Base-by-base conservation (phyloP, 1,140 invertebrate species). In the Stratiolaelaps scimitus region DNA sequence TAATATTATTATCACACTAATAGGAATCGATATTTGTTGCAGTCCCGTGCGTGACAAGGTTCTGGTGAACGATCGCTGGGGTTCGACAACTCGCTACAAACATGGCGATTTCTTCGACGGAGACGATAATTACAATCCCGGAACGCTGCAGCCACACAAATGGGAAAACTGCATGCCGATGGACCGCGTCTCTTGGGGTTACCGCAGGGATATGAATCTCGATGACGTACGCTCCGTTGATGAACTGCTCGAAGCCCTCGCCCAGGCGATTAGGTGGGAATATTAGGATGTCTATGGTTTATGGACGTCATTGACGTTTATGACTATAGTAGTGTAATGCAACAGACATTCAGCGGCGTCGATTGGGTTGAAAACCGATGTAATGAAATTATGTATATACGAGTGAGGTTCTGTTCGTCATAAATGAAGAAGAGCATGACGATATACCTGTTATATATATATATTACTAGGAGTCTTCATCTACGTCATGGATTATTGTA, bases 181-280 rank as follows among this genome's bases (percentile, higher is more conserved):
- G 46, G 92, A 96, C 72, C 82, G 78, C 68, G 72, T 78, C 19
- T 91, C 89, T 0, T 97, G 92, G 90, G 89, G 89, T 6, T 89
- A 82, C 72, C 77, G 88, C 44, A 80, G 86, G 71, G 83, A 87
- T 74, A 84, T 87, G 23, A 74, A 75, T 10, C 70, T 89, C 0
- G 69, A 75, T 23, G 86, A 92, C 71, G 86, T 84, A 69, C 75
- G 86, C 19, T 83, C 81, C n/a, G 81, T 83, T 7, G 73, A 83
- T 53, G 83, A 89, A 67, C 76, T 96, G 0, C 74, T 94, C 0
- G 77, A 79, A 67, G 81, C 84, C 71, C 74, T 95, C 10, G 83
- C 85, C 1, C 76, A 81, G 28, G 28, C 47, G 15, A 48, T 48
- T 23, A 48, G 47, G 47, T 48, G 47, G 28, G 5, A 23, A 6